Conservation (phyloP, 2,797 vertebrate species). For the Scomberomorus guttatus region DNA sequence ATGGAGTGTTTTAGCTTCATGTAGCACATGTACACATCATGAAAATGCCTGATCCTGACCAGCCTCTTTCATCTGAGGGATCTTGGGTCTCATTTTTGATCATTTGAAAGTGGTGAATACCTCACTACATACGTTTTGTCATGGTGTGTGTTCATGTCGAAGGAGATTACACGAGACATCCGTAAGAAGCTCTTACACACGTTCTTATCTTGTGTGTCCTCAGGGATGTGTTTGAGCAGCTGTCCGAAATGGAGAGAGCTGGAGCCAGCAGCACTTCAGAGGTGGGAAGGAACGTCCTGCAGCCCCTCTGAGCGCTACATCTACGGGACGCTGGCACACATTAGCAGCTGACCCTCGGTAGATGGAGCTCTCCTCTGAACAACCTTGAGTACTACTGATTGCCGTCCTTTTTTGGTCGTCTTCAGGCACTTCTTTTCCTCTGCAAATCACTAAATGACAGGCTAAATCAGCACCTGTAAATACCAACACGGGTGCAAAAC, state of each 20-base stretch:
- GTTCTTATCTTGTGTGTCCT: constrained; percentile 10
- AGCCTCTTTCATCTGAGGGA: background rate
- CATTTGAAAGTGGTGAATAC: too few relatives aligned
- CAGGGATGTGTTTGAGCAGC: constrained; percentile 97
- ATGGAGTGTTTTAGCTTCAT: background rate
- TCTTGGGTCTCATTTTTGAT: background rate
- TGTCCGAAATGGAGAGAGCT: constrained; percentile 92
- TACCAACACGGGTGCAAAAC: constrained; percentile 18
- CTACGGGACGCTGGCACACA: background rate
- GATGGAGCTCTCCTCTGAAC: constrained; percentile 51
- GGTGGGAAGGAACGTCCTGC: constrained; percentile 84
- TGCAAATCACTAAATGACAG: constrained; percentile 28
- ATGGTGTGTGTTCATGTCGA: background rate
- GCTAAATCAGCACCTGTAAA: constrained; percentile 42
- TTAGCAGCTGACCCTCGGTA: constrained; percentile 14
- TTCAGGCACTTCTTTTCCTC: constrained; percentile 67
- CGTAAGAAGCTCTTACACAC: background rate
- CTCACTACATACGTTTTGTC: too few relatives aligned
- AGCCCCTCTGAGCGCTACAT: constrained; percentile 81
- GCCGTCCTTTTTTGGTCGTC: constrained; percentile 57
- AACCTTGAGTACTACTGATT: constrained; percentile 80
- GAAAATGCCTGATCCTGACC: background rate
- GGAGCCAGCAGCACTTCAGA: constrained; percentile 73
- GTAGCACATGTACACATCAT: too few relatives aligned
- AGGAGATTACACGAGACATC: background rate